Base-by-base conservation (phyloP, 2,888 invertebrate genomes). In the Drosophila fulvimacula region DNA sequence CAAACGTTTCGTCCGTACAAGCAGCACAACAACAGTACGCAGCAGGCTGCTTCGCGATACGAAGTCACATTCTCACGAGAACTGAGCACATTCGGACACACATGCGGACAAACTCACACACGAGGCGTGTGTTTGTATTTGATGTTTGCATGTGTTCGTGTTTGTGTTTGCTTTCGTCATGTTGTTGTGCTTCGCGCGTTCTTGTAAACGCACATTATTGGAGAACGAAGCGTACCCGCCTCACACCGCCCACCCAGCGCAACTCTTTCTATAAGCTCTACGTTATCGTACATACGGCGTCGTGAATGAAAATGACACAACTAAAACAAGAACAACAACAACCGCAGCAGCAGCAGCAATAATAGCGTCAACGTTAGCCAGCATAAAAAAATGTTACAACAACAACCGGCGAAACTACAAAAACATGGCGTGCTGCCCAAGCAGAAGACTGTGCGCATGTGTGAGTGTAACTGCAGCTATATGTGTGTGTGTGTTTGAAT, bases 141-240 rank as follows among this genome's bases (percentile, higher is more conserved):
- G 51, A 11, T 76, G 76, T 46, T 48, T 68, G 58, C 41, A 9
- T 74, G 59, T 63, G 38, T 59, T 70, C 24, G 60, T 56, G 76
- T 58, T 70, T 76, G 58, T 76, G 49, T 76, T 76, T 70, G 76
- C 57, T 57, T 62, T 61, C 34, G 48, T 55, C 51, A 61, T 46
- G 32, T 62, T 78, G 61, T 69, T 79, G 71, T 51, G 60, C 59
- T 52, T 56, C 52, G 46, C 42, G 51, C 56, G 64, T 59, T 79
- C 75, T 76, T 76, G 52, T 65, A 76, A 76, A 71, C 77, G 76
- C 81, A 76, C 81, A 76, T 66, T 76, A 76, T 80, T 81, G 66
- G 81, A 39, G 60, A 55, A 46, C 52, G 57, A 46, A 74, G 55
- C 56, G 19, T 19, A 19, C 17, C 9, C 39, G 13, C 19, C 17